These are phyloP conservation scores for Apodemus sylvaticus DNA, from an alignment of 2,113 vertebrate genomes.

Conservation along the genomic window DNA sequence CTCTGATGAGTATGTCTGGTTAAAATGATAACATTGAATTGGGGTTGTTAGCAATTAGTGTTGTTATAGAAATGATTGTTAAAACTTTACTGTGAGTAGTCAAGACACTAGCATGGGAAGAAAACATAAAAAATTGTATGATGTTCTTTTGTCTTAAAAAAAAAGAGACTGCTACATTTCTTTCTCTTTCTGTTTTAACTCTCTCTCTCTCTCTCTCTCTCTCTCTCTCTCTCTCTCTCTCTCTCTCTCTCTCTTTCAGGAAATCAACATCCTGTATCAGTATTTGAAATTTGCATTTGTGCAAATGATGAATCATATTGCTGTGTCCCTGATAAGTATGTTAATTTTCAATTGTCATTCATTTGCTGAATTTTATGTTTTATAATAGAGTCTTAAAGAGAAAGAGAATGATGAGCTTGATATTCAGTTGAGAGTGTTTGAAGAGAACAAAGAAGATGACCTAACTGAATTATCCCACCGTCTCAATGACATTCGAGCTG, in stretches of 20 bases:
- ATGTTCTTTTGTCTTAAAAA: conserved; percentile 55
- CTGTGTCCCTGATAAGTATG: conserved; percentile 37
- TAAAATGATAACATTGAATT: conserved; percentile 48
- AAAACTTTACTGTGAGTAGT: conserved; percentile 59
- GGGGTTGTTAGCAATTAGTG: conserved; percentile 41
- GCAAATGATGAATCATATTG: conserved; percentile 19
- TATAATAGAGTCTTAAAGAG: conserved; percentile 92
- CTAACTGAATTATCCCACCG: conserved; percentile 96
- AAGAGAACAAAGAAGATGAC: conserved; percentile 99
- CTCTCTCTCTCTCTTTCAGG: neutral
- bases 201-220: too few relatives aligned
- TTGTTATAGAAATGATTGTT: neutral
- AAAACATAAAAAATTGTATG: conserved; percentile 9
- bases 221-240: too few relatives aligned
- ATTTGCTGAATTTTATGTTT: conserved; percentile 71
- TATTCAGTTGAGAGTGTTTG: conserved; percentile 99
- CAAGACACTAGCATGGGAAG: neutral
- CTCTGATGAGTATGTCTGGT: conserved; percentile 57
- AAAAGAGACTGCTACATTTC: neutral
- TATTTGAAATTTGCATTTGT: conserved; percentile 53
- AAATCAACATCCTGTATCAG: neutral
- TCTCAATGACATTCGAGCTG: conserved; percentile 94
- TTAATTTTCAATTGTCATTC: conserved; percentile 44
- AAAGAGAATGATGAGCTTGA: conserved; percentile 98
- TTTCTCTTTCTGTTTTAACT: too few relatives aligned